Base-by-base conservation (phyloP, 1,140 invertebrate species). In the Drosophila arawakana region DNA sequence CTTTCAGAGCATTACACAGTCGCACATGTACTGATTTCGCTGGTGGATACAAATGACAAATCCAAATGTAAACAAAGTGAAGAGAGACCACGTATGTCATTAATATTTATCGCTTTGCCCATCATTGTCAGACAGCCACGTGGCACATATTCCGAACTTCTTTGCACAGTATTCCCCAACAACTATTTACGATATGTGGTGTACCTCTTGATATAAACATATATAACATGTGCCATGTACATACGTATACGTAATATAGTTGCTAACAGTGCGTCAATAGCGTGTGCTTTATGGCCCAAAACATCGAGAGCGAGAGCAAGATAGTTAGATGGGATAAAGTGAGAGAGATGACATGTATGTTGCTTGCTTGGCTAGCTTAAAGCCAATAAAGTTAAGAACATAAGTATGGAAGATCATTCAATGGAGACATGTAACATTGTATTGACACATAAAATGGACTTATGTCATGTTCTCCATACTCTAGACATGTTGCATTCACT, bases 301-400 rank as follows among this genome's bases (percentile, higher is more conserved):
- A 67, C 39, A 47, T 47, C 30, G 34, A 30, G 57, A 67, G n/a
- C 9, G 8, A 35, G 4, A 50, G 34, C 25, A 3, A 39, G 7
- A 50, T 8, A n/a, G 39, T 1, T 13, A 50, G 60, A 50, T 18
- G 13, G 21, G 2, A 34, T 47, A 41, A 25, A 60, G 21, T 30
- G 13, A 57, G 15, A 13, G 11, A 43, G 55, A 46, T 11, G 8
- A 8, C 41, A 41, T 18, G 39, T 50, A 61, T 60, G 55, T 62
- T 30, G 34, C 39, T 35, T 18, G 15, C 2, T 57, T 37, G 18
- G 13, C 34, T 39, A 75, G 60, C 71, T 74, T 63, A 55, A 73
- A 73, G 71, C 79, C 76, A 75, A 88, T 79, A 84, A 86, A 79
- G 25, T 13, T 61, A 74, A 81, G 81, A 68, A 67, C 78, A 67